Evolutionary conservation across 2,797 vertebrate genomes (phyloP), one percentile per base, ranked within the genome.

Genomic region (Lithobates sylvaticus): DNA sequence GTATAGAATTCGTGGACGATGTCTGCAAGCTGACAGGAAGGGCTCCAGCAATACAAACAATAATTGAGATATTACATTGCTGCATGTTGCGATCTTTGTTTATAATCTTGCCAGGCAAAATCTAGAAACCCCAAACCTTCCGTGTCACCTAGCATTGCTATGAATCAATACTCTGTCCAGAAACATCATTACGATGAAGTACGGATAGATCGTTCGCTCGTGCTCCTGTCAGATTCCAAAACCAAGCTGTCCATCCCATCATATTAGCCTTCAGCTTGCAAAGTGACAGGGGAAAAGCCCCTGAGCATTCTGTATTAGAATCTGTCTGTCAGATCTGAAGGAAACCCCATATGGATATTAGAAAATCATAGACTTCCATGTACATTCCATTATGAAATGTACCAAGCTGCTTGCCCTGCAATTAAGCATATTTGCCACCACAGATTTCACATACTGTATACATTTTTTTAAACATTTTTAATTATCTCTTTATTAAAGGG

Each of bases 281-380:
- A 72, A 89, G 75, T 92, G 93, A 91, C 85, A 90, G 89, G 89
- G 75, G 89, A 88, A 84, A 74, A n/a, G 86, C 84, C 88, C 0
- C 0, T 71, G 86, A 88, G 47, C 80, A 78, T 84, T 0, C 0
- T 65, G 0, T 26, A 87, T 75, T 88, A 47, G 88, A 44, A 65
- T 83, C 86, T 0, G 88, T 85, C 88, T 82, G 68, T 87, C 88
- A 23, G 65, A 58, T 84, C 89, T 86, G 67, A 3, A 65, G 87
- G 78, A 76, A 27, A 47, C 82, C 73, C 71, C 0, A 58, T 75
- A 70, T 47, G 80, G 18, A 87, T 0, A 0, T 64, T 84, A 78
- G 27, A 13, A 32, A 87, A 26, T 81, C 68, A 26, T 50, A 61
- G 29, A 54, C 54, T 61, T 21, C 6, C 54, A 1, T 61, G 54